A percentile compares a stretch with the other conserved stretches of the same genome.
Conservation (phyloP, 1,140 invertebrate genomes). For the Uloborus diversus region DNA sequence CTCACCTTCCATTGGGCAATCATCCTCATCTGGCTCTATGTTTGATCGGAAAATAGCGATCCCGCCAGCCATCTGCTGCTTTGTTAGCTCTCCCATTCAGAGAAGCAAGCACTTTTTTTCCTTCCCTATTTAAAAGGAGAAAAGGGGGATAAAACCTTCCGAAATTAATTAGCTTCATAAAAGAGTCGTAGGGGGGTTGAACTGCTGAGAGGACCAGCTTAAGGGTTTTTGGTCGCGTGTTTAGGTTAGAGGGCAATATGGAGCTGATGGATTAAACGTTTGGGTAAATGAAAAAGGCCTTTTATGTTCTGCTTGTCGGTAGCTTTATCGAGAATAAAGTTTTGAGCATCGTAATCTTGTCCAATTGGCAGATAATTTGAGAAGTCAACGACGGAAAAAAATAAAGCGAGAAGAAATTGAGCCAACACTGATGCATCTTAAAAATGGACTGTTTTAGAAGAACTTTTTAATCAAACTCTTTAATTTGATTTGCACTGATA, state of each 20-base stretch:
- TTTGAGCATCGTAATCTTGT: neutral
- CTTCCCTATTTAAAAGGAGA: neutral
- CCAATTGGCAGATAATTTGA: neutral
- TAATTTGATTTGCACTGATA: too few species aligned
- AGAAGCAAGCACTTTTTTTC: neutral
- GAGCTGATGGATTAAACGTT: neutral
- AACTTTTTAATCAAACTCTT: too few species aligned
- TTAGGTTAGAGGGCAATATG: neutral
- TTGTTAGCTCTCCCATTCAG: constrained; percentile 20
- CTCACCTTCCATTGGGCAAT: constrained; percentile 31
- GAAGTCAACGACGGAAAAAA: neutral
- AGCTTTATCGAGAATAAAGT: neutral
- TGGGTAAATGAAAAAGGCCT: neutral
- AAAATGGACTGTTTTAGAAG: too few species aligned
- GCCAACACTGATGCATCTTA: too few species aligned
- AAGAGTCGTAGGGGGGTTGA: constrained; percentile 11
- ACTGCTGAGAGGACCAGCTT: neutral
- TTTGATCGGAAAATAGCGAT: constrained; percentile 31
- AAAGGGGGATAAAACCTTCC: too few species aligned
- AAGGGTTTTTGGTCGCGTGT: neutral
- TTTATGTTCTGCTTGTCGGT: neutral
- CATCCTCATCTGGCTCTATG: constrained; percentile 26
- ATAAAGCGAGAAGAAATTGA: constrained; percentile 1
- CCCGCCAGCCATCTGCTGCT: constrained; percentile 37
- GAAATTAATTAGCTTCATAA: constrained; percentile 37